Conservation (phyloP, 2,797 vertebrate species). For the Astyanax mexicanus region DNA sequence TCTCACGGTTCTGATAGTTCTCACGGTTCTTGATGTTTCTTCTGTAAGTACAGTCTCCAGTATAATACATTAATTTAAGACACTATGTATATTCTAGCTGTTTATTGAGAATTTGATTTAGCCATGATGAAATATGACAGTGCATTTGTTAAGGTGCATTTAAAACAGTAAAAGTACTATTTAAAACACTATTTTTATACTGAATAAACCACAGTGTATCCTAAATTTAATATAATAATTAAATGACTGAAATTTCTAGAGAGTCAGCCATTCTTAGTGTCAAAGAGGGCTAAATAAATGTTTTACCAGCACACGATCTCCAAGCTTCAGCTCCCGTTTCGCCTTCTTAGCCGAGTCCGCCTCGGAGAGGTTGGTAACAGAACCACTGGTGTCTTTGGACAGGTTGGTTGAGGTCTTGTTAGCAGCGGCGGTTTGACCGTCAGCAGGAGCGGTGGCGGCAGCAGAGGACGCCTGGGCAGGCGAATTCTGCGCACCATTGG, state of each 20-base stretch:
- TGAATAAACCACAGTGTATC: too few relatives aligned
- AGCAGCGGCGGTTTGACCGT: conserved; percentile 52
- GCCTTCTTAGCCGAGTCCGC: conserved; percentile 91
- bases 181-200: too few relatives aligned
- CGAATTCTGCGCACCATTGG: conserved; percentile 80
- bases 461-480: conserved; percentile 56
- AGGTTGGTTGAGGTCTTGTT: conserved; percentile 78
- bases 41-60: too few relatives aligned
- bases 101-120: too few relatives aligned
- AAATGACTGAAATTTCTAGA: neutral
- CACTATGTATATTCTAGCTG: too few relatives aligned
- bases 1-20: too few relatives aligned
- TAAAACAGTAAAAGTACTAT: too few relatives aligned
- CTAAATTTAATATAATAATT: too few relatives aligned
- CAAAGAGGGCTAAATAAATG: conserved; percentile 2
- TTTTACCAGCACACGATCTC: conserved; percentile 93
- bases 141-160: too few relatives aligned
- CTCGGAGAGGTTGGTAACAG: conserved; percentile 93
- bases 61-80: too few relatives aligned
- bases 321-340: conserved; percentile 89
- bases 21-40: too few relatives aligned
- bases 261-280: neutral
- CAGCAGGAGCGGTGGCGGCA: conserved; percentile 55
- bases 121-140: too few relatives aligned
- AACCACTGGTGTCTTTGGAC: conserved; percentile 86